phyloP scores from a whole-genome alignment of 1,140 invertebrate genomes.

The Melitaea cinxia region DNA sequence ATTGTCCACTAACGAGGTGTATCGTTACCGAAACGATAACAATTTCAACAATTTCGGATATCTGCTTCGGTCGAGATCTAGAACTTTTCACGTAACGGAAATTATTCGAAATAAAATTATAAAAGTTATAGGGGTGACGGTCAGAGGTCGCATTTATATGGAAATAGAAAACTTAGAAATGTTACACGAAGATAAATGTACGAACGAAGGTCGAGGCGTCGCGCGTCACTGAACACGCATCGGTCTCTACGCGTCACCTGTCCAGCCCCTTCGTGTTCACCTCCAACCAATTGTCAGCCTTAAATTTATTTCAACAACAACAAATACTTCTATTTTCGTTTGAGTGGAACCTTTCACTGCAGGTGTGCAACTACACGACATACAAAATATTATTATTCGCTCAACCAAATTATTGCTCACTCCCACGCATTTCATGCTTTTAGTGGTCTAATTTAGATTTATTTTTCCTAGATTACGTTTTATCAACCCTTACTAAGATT shows the following conservation, averaged over 20 bases:
- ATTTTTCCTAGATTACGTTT: background rate
- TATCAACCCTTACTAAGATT: background rate
- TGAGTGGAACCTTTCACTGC: background rate
- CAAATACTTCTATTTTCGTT: constrained; percentile 1
- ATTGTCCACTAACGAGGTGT: constrained; percentile 27
- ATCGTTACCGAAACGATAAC: constrained; percentile 24
- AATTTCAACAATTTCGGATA: constrained; percentile 13
- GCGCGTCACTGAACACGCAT: constrained; percentile 29
- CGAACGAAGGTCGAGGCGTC: constrained; percentile 34
- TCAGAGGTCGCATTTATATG: constrained; percentile 25
- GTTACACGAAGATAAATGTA: constrained; percentile 11
- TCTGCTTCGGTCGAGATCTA: background rate
- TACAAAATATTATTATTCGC: too few species aligned
- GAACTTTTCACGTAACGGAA: background rate
- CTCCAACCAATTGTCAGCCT: background rate
- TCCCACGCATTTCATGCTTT: background rate
- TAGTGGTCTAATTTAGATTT: background rate
- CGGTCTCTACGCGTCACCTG: constrained; percentile 18
- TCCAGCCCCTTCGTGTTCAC: background rate
- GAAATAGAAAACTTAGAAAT: constrained; percentile 34
- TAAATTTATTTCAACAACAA: background rate
- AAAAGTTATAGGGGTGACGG: background rate
- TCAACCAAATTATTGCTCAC: background rate
- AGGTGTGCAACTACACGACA: background rate
- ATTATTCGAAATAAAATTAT: background rate